Base-by-base conservation (phyloP, 2,888 invertebrate genomes). In the Pollenia amentaria region DNA sequence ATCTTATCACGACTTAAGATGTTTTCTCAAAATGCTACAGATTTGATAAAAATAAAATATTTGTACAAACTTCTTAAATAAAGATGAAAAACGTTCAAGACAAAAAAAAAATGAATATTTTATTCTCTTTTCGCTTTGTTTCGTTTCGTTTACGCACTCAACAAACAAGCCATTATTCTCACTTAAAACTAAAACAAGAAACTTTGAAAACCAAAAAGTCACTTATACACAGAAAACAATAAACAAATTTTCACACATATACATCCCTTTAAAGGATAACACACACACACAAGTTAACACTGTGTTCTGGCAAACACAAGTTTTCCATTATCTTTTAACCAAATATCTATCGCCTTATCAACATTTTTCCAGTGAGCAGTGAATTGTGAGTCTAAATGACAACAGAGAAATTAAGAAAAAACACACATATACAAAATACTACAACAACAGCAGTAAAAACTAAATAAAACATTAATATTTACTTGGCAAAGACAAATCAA, bases 181-280 rank as follows among this genome's bases (percentile, higher is more conserved):
- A 80, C 42, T 76, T 46, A 67, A 67, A 48, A 21, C 38, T n/a
- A 65, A 18, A 67, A 65, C 2, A 18, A 48, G 8, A 14, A 73
- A 55, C 40, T 9, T 40, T 40, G 10, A 51, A 46, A 64, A 64
- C 18, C 38, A 10, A 60, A 73, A 60, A 29, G 29, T 6, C 29
- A 29, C 29, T 29, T 46, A 7, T 40, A 16, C 21, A 53, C 16
- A 72, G 16, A 53, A 46, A 57, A 42, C 38, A 14, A 65, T 64
- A 73, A 18, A 69, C 21, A 70, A 42, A 62, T 7, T 10, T 38
- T 57, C 4, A 57, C n/a, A 55, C 11, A 18, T 18, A 11, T 42
- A 29, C 7, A 60, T 6, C n/a, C 1, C 3, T 29, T 29, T 0
- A 29, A 14, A 8, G 65, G 3, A 29, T 12, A 48, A 18, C 6